Evolutionary conservation across 1,140 invertebrate genomes (phyloP), one percentile per base, ranked within the genome.

Genomic region (Drosophila repleta): DNA sequence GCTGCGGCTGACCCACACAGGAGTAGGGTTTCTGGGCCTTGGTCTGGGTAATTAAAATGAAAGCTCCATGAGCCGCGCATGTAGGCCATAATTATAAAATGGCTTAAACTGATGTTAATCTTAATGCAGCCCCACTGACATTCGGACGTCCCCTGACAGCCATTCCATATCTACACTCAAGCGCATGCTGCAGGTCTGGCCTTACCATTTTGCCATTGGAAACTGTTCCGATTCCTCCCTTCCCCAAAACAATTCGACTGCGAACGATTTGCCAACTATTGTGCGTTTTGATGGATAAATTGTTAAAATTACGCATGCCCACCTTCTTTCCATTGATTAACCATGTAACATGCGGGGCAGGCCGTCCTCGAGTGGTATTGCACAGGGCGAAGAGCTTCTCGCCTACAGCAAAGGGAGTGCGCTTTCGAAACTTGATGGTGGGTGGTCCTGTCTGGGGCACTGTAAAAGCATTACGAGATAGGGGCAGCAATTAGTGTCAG

Each of bases 261-360:
- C 26, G 46, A 65, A 41, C 52, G 57, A 48, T 46, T 58, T 11
- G 17, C 32, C 29, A 18, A 41, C 61, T 18, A 8, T 63, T 63
- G 29, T n/a, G 17, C 4, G n/a, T 17, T 29, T 21, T 29, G 1
- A 15, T 15, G 8, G 24, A 35, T 32, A 18, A 8, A 52, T 62
- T 5, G 37, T 51, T 66, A 24, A 80, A 76, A 70, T 71, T 57
- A 81, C 60, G 70, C 56, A 87, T 88, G 83, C 85, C 94, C 94
- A 96, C 96, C 94, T 96, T 95, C 90, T 95, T 94, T 70, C 95
- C 95, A 92, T 97, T 97, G 85, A 97, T 95, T 74, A 96, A 93
- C 96, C 96, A 97, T 53, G 95, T 96, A 83, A 97, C 94, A 81
- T 96, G 94, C 4, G 96, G 96, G 17, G 95, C 94, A 20, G 96